Evolutionary conservation across 2,113 vertebrate genomes (phyloP), one percentile per base, ranked within the genome.

Genomic region (Gila orcuttii): DNA sequence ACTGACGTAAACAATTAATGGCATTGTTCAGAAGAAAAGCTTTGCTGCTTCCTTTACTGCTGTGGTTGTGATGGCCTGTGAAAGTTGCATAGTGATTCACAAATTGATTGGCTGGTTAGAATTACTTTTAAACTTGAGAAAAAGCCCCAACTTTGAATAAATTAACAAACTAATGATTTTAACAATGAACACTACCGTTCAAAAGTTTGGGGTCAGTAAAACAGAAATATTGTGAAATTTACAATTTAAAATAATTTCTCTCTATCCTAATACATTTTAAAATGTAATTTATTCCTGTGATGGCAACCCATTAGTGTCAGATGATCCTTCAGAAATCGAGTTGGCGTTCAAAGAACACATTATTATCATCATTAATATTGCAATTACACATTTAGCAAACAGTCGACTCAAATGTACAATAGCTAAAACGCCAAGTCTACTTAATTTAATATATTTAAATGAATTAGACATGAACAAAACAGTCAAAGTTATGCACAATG

Each of bases 1-100:
- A 52, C 47, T 31, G 47, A 28, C 25, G 45, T 76, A 76, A 50
- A n/a, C 45, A 52, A 50, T 75, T 50, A 28, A 52, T 11, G 3
- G n/a, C 74, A 76, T n/a, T 78, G 25, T 55, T 33, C 50, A 77
- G 47, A 52, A 77, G 50, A 77, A 33, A 57, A 9, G 50, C 25
- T 78, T 21, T 11, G 36, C 8, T 57, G 21, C 31, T 7, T 10
- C 19, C 36, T 39, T 36, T 69, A 21, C 17, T 33, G 28, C 7
- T 8, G 28, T 33, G 31, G 66, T 69, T 21, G 7, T 68, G 31
- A 19, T 68, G 64, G 64, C 64, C 15, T 36, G 28, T 68, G 64
- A 68, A 33, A 2, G 15, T 33, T 7, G 19, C 2, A 17, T 17
- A 19, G 64, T 36, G 15, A 17, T 36, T 17, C 21, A 66, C 28